Evolutionary conservation across 2,888 invertebrate genomes (phyloP).

Genomic region (Allolobophora icterica): DNA sequence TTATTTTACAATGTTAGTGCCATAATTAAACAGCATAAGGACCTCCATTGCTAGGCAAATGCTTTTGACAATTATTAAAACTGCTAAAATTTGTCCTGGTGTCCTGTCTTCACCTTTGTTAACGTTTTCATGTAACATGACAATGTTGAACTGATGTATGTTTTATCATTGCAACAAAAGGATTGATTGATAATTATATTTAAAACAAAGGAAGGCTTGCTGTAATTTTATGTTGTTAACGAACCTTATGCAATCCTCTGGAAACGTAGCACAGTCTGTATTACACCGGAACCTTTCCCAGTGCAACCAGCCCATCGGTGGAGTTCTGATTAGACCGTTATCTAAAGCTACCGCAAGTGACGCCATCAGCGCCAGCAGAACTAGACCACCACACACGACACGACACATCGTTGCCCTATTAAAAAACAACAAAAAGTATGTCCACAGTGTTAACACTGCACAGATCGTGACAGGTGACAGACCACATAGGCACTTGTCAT

Average conservation of each 20-base stretch:
- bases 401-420: slow-evolving; percentile 35
- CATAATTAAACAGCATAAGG: background rate
- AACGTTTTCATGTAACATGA: no score
- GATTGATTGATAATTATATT: no score
- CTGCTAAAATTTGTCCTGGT: no score
- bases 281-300: slow-evolving; percentile 63
- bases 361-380: slow-evolving; percentile 37
- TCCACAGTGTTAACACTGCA: background rate
- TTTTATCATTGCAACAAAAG: no score
- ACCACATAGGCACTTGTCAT: slow-evolving; percentile 3
- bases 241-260: slow-evolving; percentile 61
- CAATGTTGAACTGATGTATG: no score
- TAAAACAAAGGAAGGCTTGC: background rate
- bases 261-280: slow-evolving; percentile 58
- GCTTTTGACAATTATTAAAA: no score
- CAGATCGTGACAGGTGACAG: background rate
- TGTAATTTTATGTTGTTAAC: background rate
- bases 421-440: background rate
- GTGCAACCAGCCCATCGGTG: slow-evolving; percentile 64
- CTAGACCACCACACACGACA: slow-evolving; percentile 43
- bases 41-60: no score
- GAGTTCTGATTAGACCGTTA: slow-evolving; percentile 61
- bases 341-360: slow-evolving; percentile 48
- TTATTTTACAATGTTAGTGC: background rate
- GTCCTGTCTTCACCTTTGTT: no score